Conservation (phyloP, 2,888 invertebrate genomes). For the Drosophila greeni region DNA sequence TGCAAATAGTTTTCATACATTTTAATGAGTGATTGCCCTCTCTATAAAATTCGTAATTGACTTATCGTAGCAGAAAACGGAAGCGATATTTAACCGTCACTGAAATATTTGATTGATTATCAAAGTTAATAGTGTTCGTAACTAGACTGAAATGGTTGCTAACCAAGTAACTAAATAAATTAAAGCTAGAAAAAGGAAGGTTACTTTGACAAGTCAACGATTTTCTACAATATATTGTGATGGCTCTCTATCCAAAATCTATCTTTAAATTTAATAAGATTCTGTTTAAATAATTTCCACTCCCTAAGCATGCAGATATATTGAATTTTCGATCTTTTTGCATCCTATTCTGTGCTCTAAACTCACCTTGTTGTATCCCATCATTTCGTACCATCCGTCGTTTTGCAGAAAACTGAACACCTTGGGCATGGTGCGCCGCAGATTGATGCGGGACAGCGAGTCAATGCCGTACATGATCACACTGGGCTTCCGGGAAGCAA, state of each 20-base stretch:
- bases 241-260: background rate
- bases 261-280: too few species aligned
- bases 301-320: too few species aligned
- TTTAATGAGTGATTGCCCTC: background rate
- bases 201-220: background rate
- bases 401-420: constrained; percentile 83
- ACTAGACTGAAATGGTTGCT: too few species aligned
- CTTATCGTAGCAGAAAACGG: too few species aligned
- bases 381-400: constrained; percentile 83
- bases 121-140: too few species aligned
- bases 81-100: too few species aligned
- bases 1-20: background rate
- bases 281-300: too few species aligned
- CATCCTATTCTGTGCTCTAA: background rate
- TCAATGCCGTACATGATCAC: constrained; percentile 89
- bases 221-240: background rate
- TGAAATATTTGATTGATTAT: too few species aligned
- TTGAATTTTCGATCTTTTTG: too few species aligned
- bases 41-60: background rate
- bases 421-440: constrained; percentile 85
- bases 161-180: too few species aligned
- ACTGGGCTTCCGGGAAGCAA: constrained; percentile 78
- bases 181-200: too few species aligned
- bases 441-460: constrained; percentile 88
- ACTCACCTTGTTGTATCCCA: constrained; percentile 84